Evolutionary conservation across 1,140 invertebrate genomes (phyloP).

Genomic region (Tribolium castaneum): DNA sequence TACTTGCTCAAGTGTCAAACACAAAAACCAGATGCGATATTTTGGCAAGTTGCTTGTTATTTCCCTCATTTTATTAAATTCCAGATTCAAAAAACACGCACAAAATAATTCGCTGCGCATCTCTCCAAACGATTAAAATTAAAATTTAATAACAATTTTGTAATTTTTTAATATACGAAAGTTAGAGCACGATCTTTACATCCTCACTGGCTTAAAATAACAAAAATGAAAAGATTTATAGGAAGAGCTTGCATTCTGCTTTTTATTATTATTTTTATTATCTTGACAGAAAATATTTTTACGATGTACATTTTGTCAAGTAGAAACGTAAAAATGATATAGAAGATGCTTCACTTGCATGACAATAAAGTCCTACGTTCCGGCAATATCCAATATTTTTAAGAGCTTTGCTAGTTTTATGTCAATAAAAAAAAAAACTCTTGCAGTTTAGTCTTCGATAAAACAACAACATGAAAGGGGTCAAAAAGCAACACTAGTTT

Average conservation of each 20-base stretch:
- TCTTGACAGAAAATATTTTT: constrained; percentile 1
- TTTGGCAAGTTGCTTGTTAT: not conserved
- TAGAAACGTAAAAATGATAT: not conserved
- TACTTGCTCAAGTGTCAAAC: not conserved
- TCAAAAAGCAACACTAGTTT: too few species aligned
- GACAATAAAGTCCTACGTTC: not conserved
- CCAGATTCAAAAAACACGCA: constrained; percentile 1
- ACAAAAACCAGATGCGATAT: not conserved
- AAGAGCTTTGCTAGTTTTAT: not conserved
- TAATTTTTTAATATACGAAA: not conserved
- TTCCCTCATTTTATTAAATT: constrained; percentile 9
- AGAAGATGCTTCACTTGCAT: not conserved
- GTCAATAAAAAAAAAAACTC: not conserved
- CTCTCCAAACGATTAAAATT: not conserved
- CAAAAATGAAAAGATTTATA: not conserved
- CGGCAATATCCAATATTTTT: not conserved
- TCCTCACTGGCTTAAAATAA: not conserved
- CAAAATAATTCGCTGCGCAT: not conserved
- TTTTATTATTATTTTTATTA: constrained; percentile 23
- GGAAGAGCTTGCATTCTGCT: not conserved
- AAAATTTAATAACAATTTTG: not conserved
- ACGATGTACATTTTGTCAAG: constrained; percentile 15
- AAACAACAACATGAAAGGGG: too few species aligned
- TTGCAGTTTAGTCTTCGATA: too few species aligned
- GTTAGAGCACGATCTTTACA: not conserved